phyloP scores from a whole-genome alignment of 1,140 invertebrate species.

The Papilio xuthus region DNA sequence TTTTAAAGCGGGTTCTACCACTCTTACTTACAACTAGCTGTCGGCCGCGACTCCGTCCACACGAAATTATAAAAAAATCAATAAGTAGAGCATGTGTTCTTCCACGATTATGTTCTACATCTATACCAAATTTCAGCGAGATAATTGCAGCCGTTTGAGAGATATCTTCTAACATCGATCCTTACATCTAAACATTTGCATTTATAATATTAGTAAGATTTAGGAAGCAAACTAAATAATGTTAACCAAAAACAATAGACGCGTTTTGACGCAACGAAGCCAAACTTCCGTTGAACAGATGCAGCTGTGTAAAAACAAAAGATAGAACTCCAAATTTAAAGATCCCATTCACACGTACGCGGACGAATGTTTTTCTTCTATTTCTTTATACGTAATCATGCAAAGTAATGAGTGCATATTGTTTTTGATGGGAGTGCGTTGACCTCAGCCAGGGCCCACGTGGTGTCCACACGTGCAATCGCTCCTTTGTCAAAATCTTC shows the following conservation, averaged over 20 bases:
- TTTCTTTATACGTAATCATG: conserved; percentile 54
- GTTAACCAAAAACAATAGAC: conserved; percentile 1
- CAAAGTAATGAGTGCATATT: conserved; percentile 57
- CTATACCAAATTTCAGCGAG: no score
- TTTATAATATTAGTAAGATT: no score
- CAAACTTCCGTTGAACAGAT: conserved; percentile 41
- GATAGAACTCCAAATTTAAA: conserved; percentile 48
- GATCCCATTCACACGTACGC: conserved; percentile 44
- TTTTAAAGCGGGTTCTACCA: no score
- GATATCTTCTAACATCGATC: no score
- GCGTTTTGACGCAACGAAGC: background rate
- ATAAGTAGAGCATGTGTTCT: no score
- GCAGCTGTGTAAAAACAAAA: conserved; percentile 63
- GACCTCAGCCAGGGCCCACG: conserved; percentile 57
- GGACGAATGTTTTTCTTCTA: conserved; percentile 36
- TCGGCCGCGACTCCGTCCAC: no score
- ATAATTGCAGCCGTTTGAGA: no score
- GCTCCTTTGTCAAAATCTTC: conserved; percentile 64
- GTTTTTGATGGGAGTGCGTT: conserved; percentile 58
- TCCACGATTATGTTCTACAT: no score
- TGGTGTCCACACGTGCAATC: conserved; percentile 67
- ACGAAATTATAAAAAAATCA: no score
- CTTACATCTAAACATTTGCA: no score
- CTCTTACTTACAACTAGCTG: no score
- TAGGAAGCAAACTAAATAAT: background rate